Percentiles rank a stretch among this genome's conserved stretches.
These are phyloP conservation scores for Heliconius ethilla DNA, from an alignment of 2,888 invertebrate genomes.

Conservation along the genomic window DNA sequence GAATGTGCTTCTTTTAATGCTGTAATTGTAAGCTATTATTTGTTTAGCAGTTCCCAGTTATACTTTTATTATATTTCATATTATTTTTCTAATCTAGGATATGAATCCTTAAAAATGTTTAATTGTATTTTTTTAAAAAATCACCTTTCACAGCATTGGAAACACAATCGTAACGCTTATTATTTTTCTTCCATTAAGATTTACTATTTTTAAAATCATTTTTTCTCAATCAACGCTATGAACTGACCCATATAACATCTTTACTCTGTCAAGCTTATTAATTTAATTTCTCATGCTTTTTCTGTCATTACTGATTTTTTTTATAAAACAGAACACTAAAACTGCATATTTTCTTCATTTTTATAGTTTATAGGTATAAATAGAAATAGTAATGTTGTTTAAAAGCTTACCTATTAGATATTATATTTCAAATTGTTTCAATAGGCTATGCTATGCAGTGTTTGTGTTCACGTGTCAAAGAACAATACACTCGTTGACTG, in stretches of 20 bases:
- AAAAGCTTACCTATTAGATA: slow-evolving; percentile 12
- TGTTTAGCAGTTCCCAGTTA: neutral
- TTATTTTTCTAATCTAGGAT: neutral
- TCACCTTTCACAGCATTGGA: slow-evolving; percentile 53
- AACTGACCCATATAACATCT: slow-evolving; percentile 30
- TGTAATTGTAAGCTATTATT: slow-evolving; percentile 44
- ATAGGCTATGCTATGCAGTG: slow-evolving; percentile 45
- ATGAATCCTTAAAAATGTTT: neutral
- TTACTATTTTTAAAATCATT: slow-evolving; percentile 45
- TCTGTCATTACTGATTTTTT: slow-evolving; percentile 36
- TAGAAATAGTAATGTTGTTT: neutral
- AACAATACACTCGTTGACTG: slow-evolving; percentile 72
- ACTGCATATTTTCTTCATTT: slow-evolving; percentile 52
- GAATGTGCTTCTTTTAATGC: slow-evolving; percentile 59
- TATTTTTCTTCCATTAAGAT: slow-evolving; percentile 48
- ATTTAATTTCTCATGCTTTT: slow-evolving; percentile 50
- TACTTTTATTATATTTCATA: neutral
- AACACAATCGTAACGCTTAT: slow-evolving; percentile 66
- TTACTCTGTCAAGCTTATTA: slow-evolving; percentile 48
- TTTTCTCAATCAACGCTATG: slow-evolving; percentile 19
- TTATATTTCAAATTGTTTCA: slow-evolving; percentile 28
- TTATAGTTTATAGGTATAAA: slow-evolving; percentile 43
- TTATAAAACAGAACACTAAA: slow-evolving; percentile 50
- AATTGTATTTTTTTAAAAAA: neutral
- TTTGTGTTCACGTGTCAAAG: slow-evolving; percentile 49